Percentiles rank a stretch among this genome's conserved stretches.
Conservation (phyloP, 2,797 vertebrate species). For the Pseudopleuronectes americanus region DNA sequence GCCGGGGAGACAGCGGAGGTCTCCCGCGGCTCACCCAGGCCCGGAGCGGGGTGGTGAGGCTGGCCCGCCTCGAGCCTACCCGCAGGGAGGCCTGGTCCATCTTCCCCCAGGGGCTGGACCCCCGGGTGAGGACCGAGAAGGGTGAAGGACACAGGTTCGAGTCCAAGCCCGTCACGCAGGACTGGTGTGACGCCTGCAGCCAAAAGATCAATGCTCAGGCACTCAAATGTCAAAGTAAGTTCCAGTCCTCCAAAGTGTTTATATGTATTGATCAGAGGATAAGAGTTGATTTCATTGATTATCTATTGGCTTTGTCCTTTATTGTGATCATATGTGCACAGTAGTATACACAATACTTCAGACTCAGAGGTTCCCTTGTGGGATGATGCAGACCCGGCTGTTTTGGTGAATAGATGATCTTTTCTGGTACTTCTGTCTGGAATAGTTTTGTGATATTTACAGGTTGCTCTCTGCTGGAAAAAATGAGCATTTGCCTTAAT, state of each 20-base stretch:
- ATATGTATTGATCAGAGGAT: neutral
- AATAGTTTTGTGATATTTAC: neutral
- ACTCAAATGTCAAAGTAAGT: constrained; percentile 90
- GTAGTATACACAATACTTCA: no score
- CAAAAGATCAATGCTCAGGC: constrained; percentile 81
- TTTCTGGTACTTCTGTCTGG: neutral
- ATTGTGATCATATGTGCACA: no score
- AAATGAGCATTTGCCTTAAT: neutral
- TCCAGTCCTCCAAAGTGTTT: neutral
- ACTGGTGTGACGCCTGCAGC: constrained; percentile 93
- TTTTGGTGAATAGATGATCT: no score
- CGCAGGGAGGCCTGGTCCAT: constrained; percentile 92
- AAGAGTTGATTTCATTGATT: neutral
- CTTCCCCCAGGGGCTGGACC: constrained; percentile 85
- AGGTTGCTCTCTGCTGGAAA: neutral
- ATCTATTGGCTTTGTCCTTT: neutral
- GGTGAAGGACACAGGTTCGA: constrained; percentile 89
- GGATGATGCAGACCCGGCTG: no score
- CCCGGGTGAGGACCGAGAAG: constrained; percentile 81
- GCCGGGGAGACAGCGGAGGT: constrained; percentile 35
- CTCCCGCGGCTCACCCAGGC: constrained; percentile 77
- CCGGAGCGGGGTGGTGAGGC: constrained; percentile 81
- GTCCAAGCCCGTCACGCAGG: constrained; percentile 73
- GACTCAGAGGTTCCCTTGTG: no score
- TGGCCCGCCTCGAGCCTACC: constrained; percentile 80